Conservation (phyloP, 2,888 invertebrate species). For the Melieria picta region DNA sequence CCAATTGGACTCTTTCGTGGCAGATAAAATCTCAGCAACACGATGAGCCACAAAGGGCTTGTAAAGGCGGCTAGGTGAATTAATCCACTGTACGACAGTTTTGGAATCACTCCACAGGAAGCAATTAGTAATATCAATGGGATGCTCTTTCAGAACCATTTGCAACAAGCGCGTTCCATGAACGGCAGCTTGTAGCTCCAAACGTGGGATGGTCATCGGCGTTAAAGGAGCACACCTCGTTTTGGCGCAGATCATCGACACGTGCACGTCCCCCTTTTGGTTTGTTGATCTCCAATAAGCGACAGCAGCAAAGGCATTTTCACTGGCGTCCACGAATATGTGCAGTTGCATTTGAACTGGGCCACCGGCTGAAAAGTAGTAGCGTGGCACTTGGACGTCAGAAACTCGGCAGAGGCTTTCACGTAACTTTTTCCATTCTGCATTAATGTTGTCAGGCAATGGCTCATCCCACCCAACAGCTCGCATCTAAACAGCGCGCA, state of each 20-base stretch:
- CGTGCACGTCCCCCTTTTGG: neutral
- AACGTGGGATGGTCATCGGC: slow-evolving; percentile 15
- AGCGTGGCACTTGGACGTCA: slow-evolving; percentile 6
- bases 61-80: too few relatives aligned
- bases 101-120: too few relatives aligned
- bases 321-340: slow-evolving; percentile 25
- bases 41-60: too few relatives aligned
- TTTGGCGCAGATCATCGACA: slow-evolving; percentile 22
- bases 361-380: slow-evolving; percentile 17
- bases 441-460: slow-evolving; percentile 1
- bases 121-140: too few relatives aligned
- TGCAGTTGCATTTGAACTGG: slow-evolving; percentile 19
- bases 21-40: too few relatives aligned
- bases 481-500: too few relatives aligned
- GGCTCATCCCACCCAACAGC: too few relatives aligned
- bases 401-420: too few relatives aligned
- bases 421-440: neutral
- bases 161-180: slow-evolving; percentile 15
- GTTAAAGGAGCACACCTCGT: slow-evolving; percentile 31
- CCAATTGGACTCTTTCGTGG: too few relatives aligned
- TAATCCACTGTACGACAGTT: too few relatives aligned
- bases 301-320: slow-evolving; percentile 30
- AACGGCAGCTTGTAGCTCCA: slow-evolving; percentile 13
- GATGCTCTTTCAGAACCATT: neutral
- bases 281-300: slow-evolving; percentile 26